Percentiles rank a stretch among this genome's conserved stretches.
Evolutionary conservation across 2,797 vertebrate genomes (phyloP).

Genomic region (Morelia viridis): DNA sequence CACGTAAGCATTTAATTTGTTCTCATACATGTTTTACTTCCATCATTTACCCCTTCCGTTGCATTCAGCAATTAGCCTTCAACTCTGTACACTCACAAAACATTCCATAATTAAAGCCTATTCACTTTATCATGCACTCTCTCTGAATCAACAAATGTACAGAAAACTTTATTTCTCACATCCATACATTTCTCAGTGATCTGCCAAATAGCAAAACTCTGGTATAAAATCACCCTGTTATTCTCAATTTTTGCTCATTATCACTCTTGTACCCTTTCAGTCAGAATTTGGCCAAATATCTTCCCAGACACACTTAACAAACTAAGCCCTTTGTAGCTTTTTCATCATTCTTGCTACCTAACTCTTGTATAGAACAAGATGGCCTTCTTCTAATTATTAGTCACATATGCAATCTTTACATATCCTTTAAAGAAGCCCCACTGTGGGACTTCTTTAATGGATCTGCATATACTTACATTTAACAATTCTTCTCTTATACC

Average conservation of each 20-base stretch:
- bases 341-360: not conserved
- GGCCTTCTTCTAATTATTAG: not conserved
- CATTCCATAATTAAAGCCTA: not conserved
- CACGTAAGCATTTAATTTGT: not conserved
- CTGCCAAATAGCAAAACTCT: not conserved
- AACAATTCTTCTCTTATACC: not conserved
- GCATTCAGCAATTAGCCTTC: not conserved
- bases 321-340: not conserved
- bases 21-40: not conserved
- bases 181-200: not conserved
- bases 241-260: not conserved
- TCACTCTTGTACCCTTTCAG: not conserved
- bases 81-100: not conserved
- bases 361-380: not conserved
- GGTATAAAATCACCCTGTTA: not conserved
- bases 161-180: not conserved
- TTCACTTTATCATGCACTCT: not conserved
- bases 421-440: not conserved
- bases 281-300: not conserved
- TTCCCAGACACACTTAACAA: not conserved
- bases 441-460: not conserved
- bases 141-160: not conserved
- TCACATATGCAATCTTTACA: not conserved
- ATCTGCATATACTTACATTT: not conserved
- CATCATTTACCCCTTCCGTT: not conserved